These are phyloP conservation scores for Blomia tropicalis DNA, from an alignment of 2,888 invertebrate genomes.

Conservation along the genomic window DNA sequence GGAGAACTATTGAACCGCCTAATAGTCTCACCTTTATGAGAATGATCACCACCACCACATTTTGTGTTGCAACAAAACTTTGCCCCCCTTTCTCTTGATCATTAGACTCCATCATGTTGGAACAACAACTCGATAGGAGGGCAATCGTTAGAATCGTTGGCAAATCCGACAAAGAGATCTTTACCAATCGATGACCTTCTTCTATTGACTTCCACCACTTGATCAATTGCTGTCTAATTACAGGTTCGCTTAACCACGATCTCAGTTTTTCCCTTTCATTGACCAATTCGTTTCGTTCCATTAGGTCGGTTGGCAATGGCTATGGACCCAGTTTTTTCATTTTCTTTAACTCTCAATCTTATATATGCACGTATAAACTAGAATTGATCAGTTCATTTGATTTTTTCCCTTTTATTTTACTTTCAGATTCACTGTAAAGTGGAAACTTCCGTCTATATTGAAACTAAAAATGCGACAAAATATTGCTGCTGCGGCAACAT, in stretches of 20 bases:
- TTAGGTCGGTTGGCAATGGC: slow-evolving; percentile 11
- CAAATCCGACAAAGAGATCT: background rate
- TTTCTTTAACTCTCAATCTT: no score
- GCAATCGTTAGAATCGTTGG: background rate
- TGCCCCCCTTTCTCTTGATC: background rate
- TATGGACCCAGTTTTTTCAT: no score
- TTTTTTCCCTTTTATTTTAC: no score
- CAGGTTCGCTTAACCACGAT: background rate
- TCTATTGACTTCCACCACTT: background rate
- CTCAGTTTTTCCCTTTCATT: background rate
- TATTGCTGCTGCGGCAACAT: no score
- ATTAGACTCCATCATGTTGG: background rate
- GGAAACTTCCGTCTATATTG: no score
- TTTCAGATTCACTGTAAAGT: no score
- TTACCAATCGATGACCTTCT: background rate
- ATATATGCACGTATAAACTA: no score
- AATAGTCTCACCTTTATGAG: slow-evolving; percentile 3
- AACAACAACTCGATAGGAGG: background rate
- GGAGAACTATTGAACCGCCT: background rate
- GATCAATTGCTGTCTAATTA: background rate
- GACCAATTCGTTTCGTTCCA: slow-evolving; percentile 1
- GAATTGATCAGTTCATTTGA: no score
- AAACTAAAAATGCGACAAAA: no score
- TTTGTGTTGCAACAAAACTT: no score
- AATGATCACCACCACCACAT: background rate